Conservation (phyloP, 1,140 invertebrate species). For the Cephus cinctus region DNA sequence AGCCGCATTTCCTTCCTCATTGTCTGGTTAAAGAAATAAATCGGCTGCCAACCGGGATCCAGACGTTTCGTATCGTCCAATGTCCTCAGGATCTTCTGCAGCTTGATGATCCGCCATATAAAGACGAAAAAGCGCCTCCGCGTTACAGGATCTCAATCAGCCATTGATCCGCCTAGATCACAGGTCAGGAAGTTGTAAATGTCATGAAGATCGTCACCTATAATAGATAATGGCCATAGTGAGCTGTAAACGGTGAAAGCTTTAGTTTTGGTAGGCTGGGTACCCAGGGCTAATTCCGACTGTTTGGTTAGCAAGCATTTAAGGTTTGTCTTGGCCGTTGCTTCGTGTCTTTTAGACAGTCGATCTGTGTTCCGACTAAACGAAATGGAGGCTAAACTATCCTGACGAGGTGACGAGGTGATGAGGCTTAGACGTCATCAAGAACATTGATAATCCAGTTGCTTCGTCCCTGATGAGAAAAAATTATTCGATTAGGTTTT, state of each 20-base stretch:
- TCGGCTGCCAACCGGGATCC: slow-evolving; percentile 23
- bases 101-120: too few species aligned
- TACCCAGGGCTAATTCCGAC: slow-evolving; percentile 52
- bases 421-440: too few species aligned
- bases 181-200: too few species aligned
- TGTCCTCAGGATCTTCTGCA: too few species aligned
- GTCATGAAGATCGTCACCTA: too few species aligned
- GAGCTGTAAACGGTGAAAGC: slow-evolving; percentile 41
- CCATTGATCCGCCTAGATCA: too few species aligned
- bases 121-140: too few species aligned
- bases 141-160: too few species aligned
- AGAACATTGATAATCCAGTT: too few species aligned
- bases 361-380: slow-evolving; percentile 55
- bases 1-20: slow-evolving; percentile 42
- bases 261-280: slow-evolving; percentile 42
- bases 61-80: too few species aligned
- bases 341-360: slow-evolving; percentile 56
- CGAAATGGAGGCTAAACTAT: slow-evolving; percentile 48
- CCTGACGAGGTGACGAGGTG: slow-evolving; percentile 42
- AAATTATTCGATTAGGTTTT: too few species aligned
- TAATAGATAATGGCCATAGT: slow-evolving; percentile 42
- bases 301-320: slow-evolving; percentile 58
- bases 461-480: too few species aligned
- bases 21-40: slow-evolving; percentile 43
- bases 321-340: slow-evolving; percentile 56